Evolutionary conservation across 2,888 invertebrate genomes (phyloP), one percentile per base, ranked within the genome.

Genomic region (Pasiphila rectangulata): DNA sequence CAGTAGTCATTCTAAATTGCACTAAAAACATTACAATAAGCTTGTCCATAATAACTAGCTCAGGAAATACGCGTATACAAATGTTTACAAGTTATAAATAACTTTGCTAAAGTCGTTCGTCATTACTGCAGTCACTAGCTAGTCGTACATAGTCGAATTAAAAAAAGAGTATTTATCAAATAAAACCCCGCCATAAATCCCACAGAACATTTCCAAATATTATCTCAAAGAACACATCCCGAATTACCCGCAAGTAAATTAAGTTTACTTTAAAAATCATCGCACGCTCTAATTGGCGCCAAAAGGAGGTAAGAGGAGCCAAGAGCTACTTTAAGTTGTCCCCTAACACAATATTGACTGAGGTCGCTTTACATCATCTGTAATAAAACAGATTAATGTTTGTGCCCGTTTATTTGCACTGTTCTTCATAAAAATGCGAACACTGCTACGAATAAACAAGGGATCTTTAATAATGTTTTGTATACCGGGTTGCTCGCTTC

Each of bases 351-450:
- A 88, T 83, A 87, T 87, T 87, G 77, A 78, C 79, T 67, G 67
- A 39, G 51, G 79, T 77, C 83, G 83, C 85, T 81, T 81, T 84
- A 83, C 82, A 82, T 86, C 81, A 80, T 78, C 61, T 63, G 85
- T 83, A 85, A 80, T 83, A 79, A 82, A 84, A 81, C 79, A 86
- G 88, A 87, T 87, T 87, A 87, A 85, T 88, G 87, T 87, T 88
- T 87, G 83, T 82, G 66, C 77, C 68, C 61, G 70, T 63, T 64
- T 87, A 83, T 88, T 88, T 88, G 72, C 78, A 72, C 79, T 67
- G 80, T 79, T 79, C 83, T 84, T 87, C 85, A 88, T 88, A 87
- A 88, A 88, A 87, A 87, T 82, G 75, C 66, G 76, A 83, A 84
- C 81, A 79, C 75, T 65, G 64, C 71, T 63, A 58, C 58, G 61